Evolutionary conservation across 2,797 vertebrate species (phyloP), one percentile per base, ranked within the genome.

Genomic region (Chaenodraco wilsoni): DNA sequence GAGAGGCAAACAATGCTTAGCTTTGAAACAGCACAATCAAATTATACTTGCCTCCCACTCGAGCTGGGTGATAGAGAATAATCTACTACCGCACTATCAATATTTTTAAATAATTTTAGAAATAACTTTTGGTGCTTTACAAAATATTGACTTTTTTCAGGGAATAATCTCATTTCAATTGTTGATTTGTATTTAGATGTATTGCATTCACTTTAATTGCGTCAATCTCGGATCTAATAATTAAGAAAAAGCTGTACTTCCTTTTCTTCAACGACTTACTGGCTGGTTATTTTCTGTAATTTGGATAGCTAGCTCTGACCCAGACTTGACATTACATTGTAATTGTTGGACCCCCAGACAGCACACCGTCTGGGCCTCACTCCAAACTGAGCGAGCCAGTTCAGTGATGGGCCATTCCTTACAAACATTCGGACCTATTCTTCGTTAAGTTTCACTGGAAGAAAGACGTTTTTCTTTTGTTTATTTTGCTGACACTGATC

Each of bases 311-410:
- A 13, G 43, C 44, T 52, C 63, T 62, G 49, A 67, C 49, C 46
- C 7, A 19, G 37, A 55, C 58, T 54, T 50, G 62, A 61, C 54
- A 57, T 61, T 15, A 16, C 3, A 7, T 11, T 52, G 37, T 17
- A 62, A 49, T 48, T 67, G 50, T 67, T 56, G 13, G 45, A 75
- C 43, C 61, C 37, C 31, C 65, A 64, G 78, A 79, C 63, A 64
- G 58, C 41, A 64, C 17, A 49, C 69, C 5, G 17, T 69, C 68
- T 61, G 78, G 82, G 76, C 74, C 60, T 70, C 69, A 19, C 51
- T 86, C 80, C 84, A 83, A 65, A 68, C 74, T 68, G 70, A 41
- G 65, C 16, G 19, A 70, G 74, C 48, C 74, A 78, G 61, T 60
- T 79, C 76, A 74, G 50, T 43, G 72, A 80, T 71, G 52, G 62